phyloP scores from a whole-genome alignment of 2,113 vertebrate species.

The Picathartes gymnocephalus region DNA sequence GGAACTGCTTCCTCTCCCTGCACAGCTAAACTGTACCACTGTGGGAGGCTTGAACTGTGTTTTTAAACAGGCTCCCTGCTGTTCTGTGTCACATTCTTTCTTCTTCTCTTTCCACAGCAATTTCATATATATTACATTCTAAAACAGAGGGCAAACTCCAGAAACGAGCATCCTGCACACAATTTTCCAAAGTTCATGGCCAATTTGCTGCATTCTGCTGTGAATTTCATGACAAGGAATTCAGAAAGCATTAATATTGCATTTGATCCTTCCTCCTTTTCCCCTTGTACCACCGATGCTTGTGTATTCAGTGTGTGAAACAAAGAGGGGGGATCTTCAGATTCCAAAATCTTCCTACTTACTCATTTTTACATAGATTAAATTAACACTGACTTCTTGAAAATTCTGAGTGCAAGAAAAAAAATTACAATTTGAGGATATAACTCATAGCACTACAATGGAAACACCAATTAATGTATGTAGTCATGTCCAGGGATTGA shows the following conservation, averaged over 20 bases:
- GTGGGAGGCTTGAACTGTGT: slow-evolving; percentile 21
- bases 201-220: slow-evolving; percentile 35
- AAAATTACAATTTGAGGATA: neutral
- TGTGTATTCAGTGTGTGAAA: neutral
- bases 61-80: slow-evolving; percentile 63
- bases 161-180: slow-evolving; percentile 35
- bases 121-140: slow-evolving; percentile 50
- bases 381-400: neutral
- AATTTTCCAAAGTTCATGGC: slow-evolving; percentile 36
- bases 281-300: neutral
- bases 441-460: neutral
- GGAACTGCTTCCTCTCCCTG: neutral
- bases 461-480: neutral
- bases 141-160: slow-evolving; percentile 52
- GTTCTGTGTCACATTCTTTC: slow-evolving; percentile 44
- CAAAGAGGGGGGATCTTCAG: neutral
- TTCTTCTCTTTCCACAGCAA: slow-evolving; percentile 41
- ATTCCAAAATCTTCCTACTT: neutral
- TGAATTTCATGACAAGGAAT: slow-evolving; percentile 17
- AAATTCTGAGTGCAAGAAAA: neutral
- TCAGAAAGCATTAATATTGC: neutral
- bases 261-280: neutral
- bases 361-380: neutral
- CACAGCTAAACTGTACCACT: neutral
- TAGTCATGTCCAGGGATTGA: neutral